A percentile compares a stretch with the other conserved stretches of the same genome.
phyloP scores from a whole-genome alignment of 2,113 vertebrate genomes.

The Onychostruthus taczanowskii region DNA sequence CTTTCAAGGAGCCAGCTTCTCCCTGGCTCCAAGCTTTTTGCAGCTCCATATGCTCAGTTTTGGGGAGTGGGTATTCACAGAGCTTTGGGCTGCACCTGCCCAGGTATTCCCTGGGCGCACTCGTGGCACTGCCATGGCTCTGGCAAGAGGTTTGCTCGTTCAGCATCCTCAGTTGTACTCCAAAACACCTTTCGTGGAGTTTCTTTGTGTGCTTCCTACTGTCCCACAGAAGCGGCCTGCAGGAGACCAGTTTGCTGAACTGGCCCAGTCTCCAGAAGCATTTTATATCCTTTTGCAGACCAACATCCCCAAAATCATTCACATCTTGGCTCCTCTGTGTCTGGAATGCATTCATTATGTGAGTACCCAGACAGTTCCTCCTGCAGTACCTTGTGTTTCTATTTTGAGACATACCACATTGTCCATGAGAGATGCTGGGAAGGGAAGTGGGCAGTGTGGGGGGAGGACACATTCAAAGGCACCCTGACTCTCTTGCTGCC shows the following conservation, averaged over 20 bases:
- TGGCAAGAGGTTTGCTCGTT: background rate
- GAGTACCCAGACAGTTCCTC: background rate
- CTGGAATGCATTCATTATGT: background rate
- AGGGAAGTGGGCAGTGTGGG: background rate
- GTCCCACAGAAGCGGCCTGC: background rate
- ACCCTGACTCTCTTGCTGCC: background rate
- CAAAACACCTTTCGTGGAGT: accelerated
- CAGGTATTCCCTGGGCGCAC: accelerated
- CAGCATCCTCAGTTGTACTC: accelerated
- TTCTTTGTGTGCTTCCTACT: background rate
- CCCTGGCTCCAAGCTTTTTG: background rate
- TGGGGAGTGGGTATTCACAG: background rate
- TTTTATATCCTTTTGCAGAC: background rate
- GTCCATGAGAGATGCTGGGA: background rate
- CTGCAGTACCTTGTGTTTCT: background rate
- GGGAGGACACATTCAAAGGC: background rate
- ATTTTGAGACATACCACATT: background rate
- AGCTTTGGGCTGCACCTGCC: background rate
- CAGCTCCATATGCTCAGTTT: background rate
- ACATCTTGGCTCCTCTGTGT: background rate
- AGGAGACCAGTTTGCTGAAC: background rate
- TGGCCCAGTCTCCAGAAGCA: background rate
- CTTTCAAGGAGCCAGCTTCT: background rate
- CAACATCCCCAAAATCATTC: background rate
- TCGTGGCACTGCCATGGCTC: accelerated